These are phyloP conservation scores for Xylophagus ater DNA, from an alignment of 2,888 invertebrate genomes.

Conservation along the genomic window DNA sequence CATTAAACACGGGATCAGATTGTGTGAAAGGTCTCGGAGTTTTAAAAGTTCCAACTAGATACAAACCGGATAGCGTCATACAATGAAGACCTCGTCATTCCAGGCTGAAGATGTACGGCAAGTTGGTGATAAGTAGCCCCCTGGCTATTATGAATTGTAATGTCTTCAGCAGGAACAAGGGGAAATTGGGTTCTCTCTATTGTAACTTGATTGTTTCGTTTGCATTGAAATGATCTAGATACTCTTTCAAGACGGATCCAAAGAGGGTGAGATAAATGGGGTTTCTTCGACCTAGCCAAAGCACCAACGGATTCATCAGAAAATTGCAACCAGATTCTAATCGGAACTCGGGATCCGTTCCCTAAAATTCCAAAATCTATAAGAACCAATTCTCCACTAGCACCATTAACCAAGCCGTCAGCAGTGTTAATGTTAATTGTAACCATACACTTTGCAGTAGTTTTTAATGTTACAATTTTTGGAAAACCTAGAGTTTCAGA, in stretches of 20 bases:
- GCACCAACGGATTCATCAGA: neutral
- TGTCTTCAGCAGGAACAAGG: constrained; percentile 16
- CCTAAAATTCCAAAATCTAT: too few relatives aligned
- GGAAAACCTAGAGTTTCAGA: too few relatives aligned
- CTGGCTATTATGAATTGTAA: constrained; percentile 20
- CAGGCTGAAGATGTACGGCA: neutral
- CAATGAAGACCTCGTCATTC: neutral
- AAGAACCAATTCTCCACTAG: constrained; percentile 4
- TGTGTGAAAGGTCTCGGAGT: too few relatives aligned
- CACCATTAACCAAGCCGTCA: constrained; percentile 12
- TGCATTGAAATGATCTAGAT: too few relatives aligned
- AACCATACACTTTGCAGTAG: too few relatives aligned
- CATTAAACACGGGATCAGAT: too few relatives aligned
- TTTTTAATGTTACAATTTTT: too few relatives aligned
- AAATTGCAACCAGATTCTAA: constrained; percentile 4
- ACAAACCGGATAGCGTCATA: too few relatives aligned
- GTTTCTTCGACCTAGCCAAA: too few relatives aligned
- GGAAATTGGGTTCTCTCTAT: constrained; percentile 19
- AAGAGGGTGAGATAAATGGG: neutral
- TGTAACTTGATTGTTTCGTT: neutral
- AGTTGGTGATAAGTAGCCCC: too few relatives aligned
- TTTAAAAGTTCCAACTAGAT: too few relatives aligned
- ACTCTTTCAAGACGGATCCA: neutral
- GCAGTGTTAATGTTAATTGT: too few relatives aligned
- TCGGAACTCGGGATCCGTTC: neutral